These are phyloP conservation scores for Melangyna quadrimaculata DNA, from an alignment of 2,888 invertebrate genomes.

Conservation along the genomic window DNA sequence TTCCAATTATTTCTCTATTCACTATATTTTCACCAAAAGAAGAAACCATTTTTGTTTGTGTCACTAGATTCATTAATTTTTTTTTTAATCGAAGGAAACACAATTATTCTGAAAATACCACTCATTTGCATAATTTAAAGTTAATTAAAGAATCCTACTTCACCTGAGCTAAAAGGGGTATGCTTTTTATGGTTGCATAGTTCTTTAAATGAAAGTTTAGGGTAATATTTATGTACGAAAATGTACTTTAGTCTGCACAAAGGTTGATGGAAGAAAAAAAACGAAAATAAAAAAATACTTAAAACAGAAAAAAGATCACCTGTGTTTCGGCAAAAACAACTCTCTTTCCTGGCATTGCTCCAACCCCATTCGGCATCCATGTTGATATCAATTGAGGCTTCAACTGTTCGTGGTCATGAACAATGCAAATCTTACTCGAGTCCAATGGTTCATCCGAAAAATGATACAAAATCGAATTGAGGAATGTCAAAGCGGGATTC, in stretches of 20 bases:
- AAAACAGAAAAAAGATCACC: conserved; percentile 81
- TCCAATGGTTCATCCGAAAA: conserved; percentile 82
- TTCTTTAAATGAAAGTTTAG: not conserved
- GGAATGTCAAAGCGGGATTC: conserved; percentile 81
- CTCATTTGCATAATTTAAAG: conserved; percentile 46
- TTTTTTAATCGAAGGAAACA: not conserved
- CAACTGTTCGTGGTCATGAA: conserved; percentile 92
- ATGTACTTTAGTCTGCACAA: not conserved
- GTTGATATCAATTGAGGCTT: conserved; percentile 93
- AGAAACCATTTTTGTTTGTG: not conserved
- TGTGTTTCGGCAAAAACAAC: conserved; percentile 95
- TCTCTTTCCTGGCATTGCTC: conserved; percentile 90
- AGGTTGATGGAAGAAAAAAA: not conserved
- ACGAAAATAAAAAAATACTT: not conserved
- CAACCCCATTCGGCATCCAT: conserved; percentile 94
- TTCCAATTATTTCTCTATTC: conserved; percentile 41
- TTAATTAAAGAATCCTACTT: conserved; percentile 63
- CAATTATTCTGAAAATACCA: not conserved
- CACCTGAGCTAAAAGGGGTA: conserved; percentile 37
- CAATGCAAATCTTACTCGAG: conserved; percentile 86
- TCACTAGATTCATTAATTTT: not conserved
- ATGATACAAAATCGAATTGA: conserved; percentile 80
- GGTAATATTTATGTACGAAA: not conserved
- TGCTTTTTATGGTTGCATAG: not conserved
- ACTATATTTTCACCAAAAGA: not conserved